Conservation (phyloP, 2,797 vertebrate genomes). For the Microcaecilia unicolor region DNA sequence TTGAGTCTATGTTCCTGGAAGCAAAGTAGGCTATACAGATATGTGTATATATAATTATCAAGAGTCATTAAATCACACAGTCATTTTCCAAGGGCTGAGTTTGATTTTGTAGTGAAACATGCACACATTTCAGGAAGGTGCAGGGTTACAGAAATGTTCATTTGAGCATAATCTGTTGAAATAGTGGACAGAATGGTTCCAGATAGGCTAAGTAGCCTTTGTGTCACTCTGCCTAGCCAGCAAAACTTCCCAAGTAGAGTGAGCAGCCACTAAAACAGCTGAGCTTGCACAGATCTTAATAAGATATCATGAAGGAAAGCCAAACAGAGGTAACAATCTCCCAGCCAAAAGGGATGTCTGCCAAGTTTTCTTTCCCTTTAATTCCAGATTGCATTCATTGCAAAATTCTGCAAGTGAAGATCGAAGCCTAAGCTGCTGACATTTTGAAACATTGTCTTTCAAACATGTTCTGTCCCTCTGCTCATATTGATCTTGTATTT, state of each 20-base stretch:
- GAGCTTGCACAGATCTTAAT: constrained; percentile 12
- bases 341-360: constrained; percentile 13
- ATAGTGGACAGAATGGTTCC: background rate
- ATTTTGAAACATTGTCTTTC: constrained; percentile 57
- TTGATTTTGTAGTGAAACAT: no score
- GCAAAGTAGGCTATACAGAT: constrained; percentile 6
- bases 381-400: constrained; percentile 51
- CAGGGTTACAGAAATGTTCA: no score
- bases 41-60: constrained; percentile 40
- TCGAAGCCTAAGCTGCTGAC: constrained; percentile 52
- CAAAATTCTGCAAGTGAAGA: constrained; percentile 39
- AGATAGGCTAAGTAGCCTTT: constrained; percentile 1
- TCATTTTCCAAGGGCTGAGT: constrained; percentile 12
- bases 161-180: constrained; percentile 5
- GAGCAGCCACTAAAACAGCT: constrained; percentile 21
- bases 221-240: background rate
- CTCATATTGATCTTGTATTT: constrained; percentile 50
- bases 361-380: constrained; percentile 30
- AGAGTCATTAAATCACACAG: constrained; percentile 27
- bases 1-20: constrained; percentile 38
- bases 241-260: background rate
- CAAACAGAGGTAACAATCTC: background rate
- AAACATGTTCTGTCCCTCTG: constrained; percentile 25
- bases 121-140: no score
- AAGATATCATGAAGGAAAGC: constrained; percentile 1